Evolutionary conservation across 2,888 invertebrate genomes (phyloP).

Genomic region (Cyclophora punctaria): DNA sequence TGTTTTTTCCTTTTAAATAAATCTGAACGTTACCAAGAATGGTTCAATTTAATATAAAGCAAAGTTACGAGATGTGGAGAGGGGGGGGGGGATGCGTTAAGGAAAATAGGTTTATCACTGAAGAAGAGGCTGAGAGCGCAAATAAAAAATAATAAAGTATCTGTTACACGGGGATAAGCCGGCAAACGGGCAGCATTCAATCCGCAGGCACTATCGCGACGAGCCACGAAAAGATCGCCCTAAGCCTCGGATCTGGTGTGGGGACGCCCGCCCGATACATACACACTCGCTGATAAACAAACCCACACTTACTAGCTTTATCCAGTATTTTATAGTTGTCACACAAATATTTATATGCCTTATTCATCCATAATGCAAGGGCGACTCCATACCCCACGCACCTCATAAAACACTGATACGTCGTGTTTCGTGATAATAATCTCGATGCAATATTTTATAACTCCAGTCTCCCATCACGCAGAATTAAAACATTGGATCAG

Average conservation of each 20-base stretch:
- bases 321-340: too few relatives aligned
- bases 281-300: background rate
- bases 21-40: conserved; percentile 26
- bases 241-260: conserved; percentile 35
- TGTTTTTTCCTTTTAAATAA: conserved; percentile 19
- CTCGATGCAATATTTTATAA: too few relatives aligned
- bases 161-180: conserved; percentile 55
- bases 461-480: too few relatives aligned
- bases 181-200: conserved; percentile 57
- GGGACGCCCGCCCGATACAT: background rate
- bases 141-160: conserved; percentile 53
- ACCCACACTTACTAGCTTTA: too few relatives aligned
- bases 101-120: conserved; percentile 43
- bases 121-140: conserved; percentile 28
- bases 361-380: too few relatives aligned
- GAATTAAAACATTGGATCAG: too few relatives aligned
- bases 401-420: too few relatives aligned
- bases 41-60: conserved; percentile 30
- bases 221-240: conserved; percentile 48
- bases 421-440: too few relatives aligned
- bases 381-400: too few relatives aligned
- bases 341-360: conserved; percentile 4
- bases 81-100: conserved; percentile 31
- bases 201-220: conserved; percentile 50
- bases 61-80: conserved; percentile 30